Conservation (phyloP, 2,888 invertebrate species). For the Troides oblongomaculatus region DNA sequence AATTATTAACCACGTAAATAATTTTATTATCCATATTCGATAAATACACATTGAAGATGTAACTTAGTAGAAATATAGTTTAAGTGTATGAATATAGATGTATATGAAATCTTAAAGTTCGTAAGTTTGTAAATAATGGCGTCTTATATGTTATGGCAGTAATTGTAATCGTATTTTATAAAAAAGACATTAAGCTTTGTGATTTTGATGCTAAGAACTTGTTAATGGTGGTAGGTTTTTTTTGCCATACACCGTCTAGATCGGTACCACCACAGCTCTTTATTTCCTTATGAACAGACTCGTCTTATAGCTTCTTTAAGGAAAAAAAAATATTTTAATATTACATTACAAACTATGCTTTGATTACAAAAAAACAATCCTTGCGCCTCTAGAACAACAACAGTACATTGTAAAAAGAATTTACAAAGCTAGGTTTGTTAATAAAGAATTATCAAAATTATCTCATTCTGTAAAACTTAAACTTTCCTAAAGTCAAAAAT, state of each 20-base stretch:
- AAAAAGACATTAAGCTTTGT: not conserved
- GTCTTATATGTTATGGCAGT: not conserved
- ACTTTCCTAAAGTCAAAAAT: no score
- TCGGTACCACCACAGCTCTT: not conserved
- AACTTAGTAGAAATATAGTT: conserved; percentile 1
- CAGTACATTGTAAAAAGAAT: no score
- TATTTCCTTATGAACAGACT: no score
- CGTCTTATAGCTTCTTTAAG: no score
- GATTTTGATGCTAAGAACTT: not conserved
- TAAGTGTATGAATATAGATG: not conserved
- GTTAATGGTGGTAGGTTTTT: not conserved
- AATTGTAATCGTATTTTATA: not conserved
- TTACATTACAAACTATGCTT: no score
- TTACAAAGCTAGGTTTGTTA: no score
- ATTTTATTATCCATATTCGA: not conserved
- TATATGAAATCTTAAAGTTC: not conserved
- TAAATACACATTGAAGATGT: not conserved
- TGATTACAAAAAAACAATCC: no score
- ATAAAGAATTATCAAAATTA: no score
- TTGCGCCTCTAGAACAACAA: no score
- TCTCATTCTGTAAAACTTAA: no score
- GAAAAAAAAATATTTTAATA: no score
- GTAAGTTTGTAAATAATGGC: conserved; percentile 3
- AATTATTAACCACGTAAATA: no score
- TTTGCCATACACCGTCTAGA: not conserved